A percentile compares a stretch with the other conserved stretches of the same genome.
Conservation (phyloP, 2,113 vertebrate genomes). For the Ptilorrhoa leucosticta region DNA sequence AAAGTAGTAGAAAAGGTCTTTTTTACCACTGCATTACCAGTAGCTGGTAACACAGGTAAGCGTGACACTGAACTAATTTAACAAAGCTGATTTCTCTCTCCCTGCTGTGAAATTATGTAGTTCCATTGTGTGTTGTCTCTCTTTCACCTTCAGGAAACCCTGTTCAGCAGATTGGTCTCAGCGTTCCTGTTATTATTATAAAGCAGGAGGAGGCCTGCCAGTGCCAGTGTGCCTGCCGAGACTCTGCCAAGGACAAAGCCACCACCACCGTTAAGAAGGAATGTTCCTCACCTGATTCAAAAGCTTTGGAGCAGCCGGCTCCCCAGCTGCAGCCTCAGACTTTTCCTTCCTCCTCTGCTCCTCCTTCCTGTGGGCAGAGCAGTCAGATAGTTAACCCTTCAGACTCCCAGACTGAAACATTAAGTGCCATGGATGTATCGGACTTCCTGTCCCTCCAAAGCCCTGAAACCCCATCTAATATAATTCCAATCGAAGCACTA, state of each 20-base stretch:
- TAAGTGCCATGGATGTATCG: conserved; percentile 89
- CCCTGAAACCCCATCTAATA: conserved; percentile 78
- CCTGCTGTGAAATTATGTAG: neutral
- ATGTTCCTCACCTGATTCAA: conserved; percentile 64
- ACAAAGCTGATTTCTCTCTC: neutral
- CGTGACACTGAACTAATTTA: neutral
- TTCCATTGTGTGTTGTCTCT: conserved; percentile 17
- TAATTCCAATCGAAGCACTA: conserved; percentile 84
- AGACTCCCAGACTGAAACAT: conserved; percentile 72
- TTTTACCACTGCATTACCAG: conserved; percentile 95
- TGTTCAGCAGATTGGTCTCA: conserved; percentile 96
- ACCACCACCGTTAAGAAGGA: conserved; percentile 71
- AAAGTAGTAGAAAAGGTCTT: conserved; percentile 98
- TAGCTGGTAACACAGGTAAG: conserved; percentile 90
- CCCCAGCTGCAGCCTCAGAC: conserved; percentile 66
- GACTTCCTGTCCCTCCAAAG: conserved; percentile 91
- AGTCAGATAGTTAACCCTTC: conserved; percentile 62
- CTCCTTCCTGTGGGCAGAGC: conserved; percentile 62
- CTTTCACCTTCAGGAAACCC: conserved; percentile 82
- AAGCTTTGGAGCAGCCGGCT: conserved; percentile 57
- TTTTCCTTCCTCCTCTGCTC: conserved; percentile 67
- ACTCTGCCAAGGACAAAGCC: conserved; percentile 83
- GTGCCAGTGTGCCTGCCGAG: conserved; percentile 96
- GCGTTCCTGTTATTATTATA: conserved; percentile 97
- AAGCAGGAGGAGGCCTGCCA: conserved; percentile 98